A percentile compares a stretch with the other conserved stretches of the same genome.
Evolutionary conservation across 2,888 invertebrate genomes (phyloP).

Genomic region (Nycteola revayana): DNA sequence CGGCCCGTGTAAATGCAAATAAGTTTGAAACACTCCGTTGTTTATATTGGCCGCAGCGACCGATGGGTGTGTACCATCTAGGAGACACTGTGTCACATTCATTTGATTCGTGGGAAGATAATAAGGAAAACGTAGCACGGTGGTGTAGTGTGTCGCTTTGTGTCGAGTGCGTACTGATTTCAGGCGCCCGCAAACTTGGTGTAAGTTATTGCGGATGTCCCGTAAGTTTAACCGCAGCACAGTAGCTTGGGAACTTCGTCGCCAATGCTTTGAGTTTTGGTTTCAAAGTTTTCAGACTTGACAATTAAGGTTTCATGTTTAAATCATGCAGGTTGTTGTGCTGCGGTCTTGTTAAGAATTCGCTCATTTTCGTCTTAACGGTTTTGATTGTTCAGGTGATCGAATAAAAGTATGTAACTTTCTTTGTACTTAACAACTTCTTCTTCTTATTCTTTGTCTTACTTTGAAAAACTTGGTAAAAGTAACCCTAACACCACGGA

Average conservation of each 20-base stretch:
- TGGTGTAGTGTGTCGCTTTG: conserved; percentile 18
- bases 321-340: conserved; percentile 36
- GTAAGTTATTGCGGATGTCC: conserved; percentile 55
- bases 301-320: conserved; percentile 28
- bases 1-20: conserved; percentile 80
- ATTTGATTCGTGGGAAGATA: conserved; percentile 15
- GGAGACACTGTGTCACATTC: conserved; percentile 28
- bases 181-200: conserved; percentile 46
- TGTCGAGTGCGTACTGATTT: conserved; percentile 30
- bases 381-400: too few species aligned
- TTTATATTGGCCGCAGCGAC: conserved; percentile 61
- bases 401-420: too few species aligned
- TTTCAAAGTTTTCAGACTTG: conserved; percentile 41
- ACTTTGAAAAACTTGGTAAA: too few species aligned
- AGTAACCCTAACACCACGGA: too few species aligned
- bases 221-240: conserved; percentile 64
- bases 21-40: conserved; percentile 70
- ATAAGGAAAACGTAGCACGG: conserved; percentile 7
- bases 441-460: too few species aligned
- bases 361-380: too few species aligned
- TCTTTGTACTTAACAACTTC: too few species aligned
- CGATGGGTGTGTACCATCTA: conserved; percentile 38
- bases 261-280: conserved; percentile 40
- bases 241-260: conserved; percentile 41
- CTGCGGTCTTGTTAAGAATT: conserved; percentile 12